Percentiles rank a stretch among this genome's conserved stretches.
phyloP scores from a whole-genome alignment of 2,888 invertebrate genomes.

The Lasioglossum pauxillum region DNA sequence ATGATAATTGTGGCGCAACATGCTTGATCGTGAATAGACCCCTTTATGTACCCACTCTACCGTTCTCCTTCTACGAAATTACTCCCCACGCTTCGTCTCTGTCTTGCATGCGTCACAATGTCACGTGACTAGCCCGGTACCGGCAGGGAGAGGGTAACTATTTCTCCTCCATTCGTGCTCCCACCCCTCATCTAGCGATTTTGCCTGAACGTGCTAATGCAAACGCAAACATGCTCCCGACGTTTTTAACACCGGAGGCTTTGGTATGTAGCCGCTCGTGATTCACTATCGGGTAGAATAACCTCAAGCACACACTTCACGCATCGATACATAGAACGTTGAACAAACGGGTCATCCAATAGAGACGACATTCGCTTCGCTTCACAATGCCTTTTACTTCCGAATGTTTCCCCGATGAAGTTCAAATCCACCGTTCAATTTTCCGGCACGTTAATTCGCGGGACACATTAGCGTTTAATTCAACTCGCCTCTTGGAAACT shows the following conservation, averaged over 20 bases:
- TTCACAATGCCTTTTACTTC: slow-evolving; percentile 13
- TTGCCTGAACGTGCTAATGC: not conserved
- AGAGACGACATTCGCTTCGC: not conserved
- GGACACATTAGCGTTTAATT: not conserved
- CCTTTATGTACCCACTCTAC: no score
- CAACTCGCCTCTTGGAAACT: not conserved
- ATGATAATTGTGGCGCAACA: no score
- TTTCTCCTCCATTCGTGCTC: no score
- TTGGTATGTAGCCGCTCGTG: slow-evolving; percentile 30
- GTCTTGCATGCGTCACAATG: no score
- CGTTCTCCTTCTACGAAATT: no score
- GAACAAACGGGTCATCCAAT: slow-evolving; percentile 2
- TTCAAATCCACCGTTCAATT: not conserved
- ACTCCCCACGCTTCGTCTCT: no score
- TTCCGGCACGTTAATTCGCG: not conserved
- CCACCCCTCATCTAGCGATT: no score
- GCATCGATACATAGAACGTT: slow-evolving; percentile 16
- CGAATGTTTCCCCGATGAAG: slow-evolving; percentile 27
- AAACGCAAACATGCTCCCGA: slow-evolving; percentile 42
- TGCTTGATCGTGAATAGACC: no score
- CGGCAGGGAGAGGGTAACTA: no score
- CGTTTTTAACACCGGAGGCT: slow-evolving; percentile 36
- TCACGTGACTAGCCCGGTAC: no score
- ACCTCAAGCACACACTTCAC: slow-evolving; percentile 43
- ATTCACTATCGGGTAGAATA: slow-evolving; percentile 31